These are phyloP conservation scores for Nannoperca australis DNA, from an alignment of 2,797 vertebrate genomes.

Conservation along the genomic window DNA sequence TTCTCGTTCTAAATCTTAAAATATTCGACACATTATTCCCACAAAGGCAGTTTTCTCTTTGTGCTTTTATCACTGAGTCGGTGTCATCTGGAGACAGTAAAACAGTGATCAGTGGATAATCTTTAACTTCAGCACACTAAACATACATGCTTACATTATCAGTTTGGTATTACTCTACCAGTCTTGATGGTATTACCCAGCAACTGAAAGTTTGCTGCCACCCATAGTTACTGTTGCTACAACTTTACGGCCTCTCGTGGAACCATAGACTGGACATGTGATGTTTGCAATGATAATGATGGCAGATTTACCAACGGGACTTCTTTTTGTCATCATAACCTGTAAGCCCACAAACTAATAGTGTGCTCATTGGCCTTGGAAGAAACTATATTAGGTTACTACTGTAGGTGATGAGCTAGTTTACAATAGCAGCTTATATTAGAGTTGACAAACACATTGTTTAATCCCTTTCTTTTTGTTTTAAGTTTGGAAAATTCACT, in stretches of 20 bases:
- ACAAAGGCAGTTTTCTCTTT: constrained; percentile 33
- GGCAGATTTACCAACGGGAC: too few relatives aligned
- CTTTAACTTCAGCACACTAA: not conserved
- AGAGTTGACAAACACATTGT: not conserved
- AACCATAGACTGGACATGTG: too few relatives aligned
- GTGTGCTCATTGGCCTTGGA: not conserved
- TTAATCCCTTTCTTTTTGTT: not conserved
- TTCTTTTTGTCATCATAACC: too few relatives aligned
- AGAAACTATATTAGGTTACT: not conserved
- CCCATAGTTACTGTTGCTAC: not conserved
- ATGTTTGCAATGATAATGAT: too few relatives aligned
- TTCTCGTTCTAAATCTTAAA: constrained; percentile 51
- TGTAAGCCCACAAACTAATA: too few relatives aligned
- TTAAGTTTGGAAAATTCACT: too few relatives aligned
- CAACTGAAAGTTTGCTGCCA: too few relatives aligned
- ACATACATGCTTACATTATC: not conserved
- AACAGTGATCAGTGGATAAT: not conserved
- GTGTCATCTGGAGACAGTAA: constrained; percentile 4
- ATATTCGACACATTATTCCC: constrained; percentile 41
- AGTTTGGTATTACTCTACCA: not conserved
- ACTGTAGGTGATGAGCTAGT: not conserved
- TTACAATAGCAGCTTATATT: not conserved
- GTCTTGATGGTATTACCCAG: too few relatives aligned
- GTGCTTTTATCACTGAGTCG: constrained; percentile 12
- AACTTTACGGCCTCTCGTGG: fast-evolving